A percentile compares a stretch with the other conserved stretches of the same genome.
Evolutionary conservation across 1,140 invertebrate species (phyloP).

Genomic region (Homarus americanus): DNA sequence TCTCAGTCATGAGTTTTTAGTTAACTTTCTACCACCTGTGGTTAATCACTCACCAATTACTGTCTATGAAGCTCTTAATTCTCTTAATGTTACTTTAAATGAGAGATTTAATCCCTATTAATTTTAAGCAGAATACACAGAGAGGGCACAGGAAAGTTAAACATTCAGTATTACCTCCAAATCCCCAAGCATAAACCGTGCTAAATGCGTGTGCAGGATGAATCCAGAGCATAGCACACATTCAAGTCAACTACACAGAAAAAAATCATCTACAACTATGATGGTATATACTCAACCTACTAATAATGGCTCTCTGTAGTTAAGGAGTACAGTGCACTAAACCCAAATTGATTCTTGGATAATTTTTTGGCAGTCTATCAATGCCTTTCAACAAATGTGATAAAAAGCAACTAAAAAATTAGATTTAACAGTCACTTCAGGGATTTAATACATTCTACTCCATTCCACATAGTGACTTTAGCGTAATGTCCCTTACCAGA

Average conservation of each 20-base stretch:
- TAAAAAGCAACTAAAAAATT: constrained; percentile 26
- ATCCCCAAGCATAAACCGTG: constrained; percentile 73
- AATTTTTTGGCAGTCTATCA: constrained; percentile 58
- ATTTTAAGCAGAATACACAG: constrained; percentile 73
- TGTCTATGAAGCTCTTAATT: constrained; percentile 72
- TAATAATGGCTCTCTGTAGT: constrained; percentile 69
- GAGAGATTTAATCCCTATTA: constrained; percentile 70
- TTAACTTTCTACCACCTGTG: constrained; percentile 71
- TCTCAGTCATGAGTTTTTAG: constrained; percentile 72
- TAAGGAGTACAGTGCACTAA: constrained; percentile 65
- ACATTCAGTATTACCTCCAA: constrained; percentile 70
- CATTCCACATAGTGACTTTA: constrained; percentile 50
- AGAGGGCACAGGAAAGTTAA: constrained; percentile 71
- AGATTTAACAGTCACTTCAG: constrained; percentile 44
- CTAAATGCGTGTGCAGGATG: constrained; percentile 73
- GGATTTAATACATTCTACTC: constrained; percentile 54
- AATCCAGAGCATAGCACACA: constrained; percentile 73
- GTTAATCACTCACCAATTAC: constrained; percentile 72
- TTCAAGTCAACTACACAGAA: constrained; percentile 72
- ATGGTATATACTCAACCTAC: constrained; percentile 70
- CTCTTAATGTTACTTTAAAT: constrained; percentile 70
- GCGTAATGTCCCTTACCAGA: constrained; percentile 65
- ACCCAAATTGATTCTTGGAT: constrained; percentile 43
- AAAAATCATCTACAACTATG: constrained; percentile 71
- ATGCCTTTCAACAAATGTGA: no score